A percentile compares a stretch with the other conserved stretches of the same genome.
Evolutionary conservation across 2,888 invertebrate genomes (phyloP).

Genomic region (Drosophila aldrichi): DNA sequence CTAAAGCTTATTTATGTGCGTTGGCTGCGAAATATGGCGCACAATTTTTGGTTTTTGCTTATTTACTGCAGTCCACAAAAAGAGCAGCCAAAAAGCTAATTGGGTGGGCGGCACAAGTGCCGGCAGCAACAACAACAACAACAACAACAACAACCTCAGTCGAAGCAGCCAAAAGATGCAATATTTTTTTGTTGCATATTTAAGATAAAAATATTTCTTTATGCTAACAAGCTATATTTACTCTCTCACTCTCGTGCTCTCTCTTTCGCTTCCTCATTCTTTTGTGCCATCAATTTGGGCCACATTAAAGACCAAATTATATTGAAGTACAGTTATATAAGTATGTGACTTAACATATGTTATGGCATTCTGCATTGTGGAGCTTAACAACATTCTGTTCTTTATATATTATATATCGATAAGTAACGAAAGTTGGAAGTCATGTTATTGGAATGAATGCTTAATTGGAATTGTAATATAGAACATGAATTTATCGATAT

Average conservation of each 20-base stretch:
- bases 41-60: slow-evolving; percentile 49
- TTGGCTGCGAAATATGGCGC: slow-evolving; percentile 65
- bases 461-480: too few relatives aligned
- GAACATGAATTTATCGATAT: too few relatives aligned
- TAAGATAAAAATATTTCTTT: slow-evolving; percentile 35
- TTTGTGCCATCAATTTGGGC: slow-evolving; percentile 8
- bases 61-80: slow-evolving; percentile 57
- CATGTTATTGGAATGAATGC: too few relatives aligned
- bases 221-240: slow-evolving; percentile 14
- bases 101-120: slow-evolving; percentile 57
- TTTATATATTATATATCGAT: background rate
- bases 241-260: background rate
- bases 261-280: background rate
- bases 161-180: slow-evolving; percentile 28
- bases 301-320: background rate
- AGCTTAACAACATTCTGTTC: background rate
- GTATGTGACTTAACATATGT: background rate
- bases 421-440: too few relatives aligned
- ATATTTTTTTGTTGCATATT: slow-evolving; percentile 54
- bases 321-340: background rate
- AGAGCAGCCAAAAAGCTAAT: slow-evolving; percentile 48
- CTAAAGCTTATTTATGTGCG: slow-evolving; percentile 68
- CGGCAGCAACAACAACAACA: slow-evolving; percentile 3
- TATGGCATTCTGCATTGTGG: too few relatives aligned
- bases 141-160: background rate